A percentile compares a stretch with the other conserved stretches of the same genome.
These are phyloP conservation scores for Phyllopteryx taeniolatus DNA, from an alignment of 2,113 vertebrate genomes.

Conservation along the genomic window DNA sequence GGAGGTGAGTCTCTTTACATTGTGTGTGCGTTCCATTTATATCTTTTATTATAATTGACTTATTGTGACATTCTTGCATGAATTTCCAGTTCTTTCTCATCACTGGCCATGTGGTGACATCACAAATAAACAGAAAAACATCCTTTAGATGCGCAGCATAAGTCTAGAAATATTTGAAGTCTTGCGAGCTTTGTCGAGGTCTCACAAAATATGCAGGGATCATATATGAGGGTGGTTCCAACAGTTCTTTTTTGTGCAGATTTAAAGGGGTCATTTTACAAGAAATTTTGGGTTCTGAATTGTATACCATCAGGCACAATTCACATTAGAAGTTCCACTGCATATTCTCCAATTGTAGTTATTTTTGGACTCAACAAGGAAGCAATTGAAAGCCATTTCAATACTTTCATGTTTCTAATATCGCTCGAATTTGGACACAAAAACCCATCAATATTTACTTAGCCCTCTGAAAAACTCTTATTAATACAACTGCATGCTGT, in stretches of 20 bases:
- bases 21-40: background rate
- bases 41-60: background rate
- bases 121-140: background rate
- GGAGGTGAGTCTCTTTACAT: too few relatives aligned
- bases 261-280: too few relatives aligned
- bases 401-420: slow-evolving; percentile 14
- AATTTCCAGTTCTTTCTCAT: background rate
- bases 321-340: background rate
- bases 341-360: background rate
- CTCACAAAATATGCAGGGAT: too few relatives aligned
- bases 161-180: too few relatives aligned
- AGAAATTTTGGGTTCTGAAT: too few relatives aligned
- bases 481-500: slow-evolving; percentile 30
- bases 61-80: background rate
- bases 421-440: slow-evolving; percentile 16
- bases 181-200: too few relatives aligned
- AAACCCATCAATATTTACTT: slow-evolving; percentile 34
- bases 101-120: background rate
- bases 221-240: too few relatives aligned
- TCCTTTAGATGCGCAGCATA: too few relatives aligned
- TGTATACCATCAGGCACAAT: too few relatives aligned
- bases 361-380: background rate
- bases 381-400: background rate
- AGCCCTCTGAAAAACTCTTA: slow-evolving; percentile 28
- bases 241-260: too few relatives aligned